Evolutionary conservation across 2,797 vertebrate species (phyloP).

Genomic region (Typhlichthys subterraneus): DNA sequence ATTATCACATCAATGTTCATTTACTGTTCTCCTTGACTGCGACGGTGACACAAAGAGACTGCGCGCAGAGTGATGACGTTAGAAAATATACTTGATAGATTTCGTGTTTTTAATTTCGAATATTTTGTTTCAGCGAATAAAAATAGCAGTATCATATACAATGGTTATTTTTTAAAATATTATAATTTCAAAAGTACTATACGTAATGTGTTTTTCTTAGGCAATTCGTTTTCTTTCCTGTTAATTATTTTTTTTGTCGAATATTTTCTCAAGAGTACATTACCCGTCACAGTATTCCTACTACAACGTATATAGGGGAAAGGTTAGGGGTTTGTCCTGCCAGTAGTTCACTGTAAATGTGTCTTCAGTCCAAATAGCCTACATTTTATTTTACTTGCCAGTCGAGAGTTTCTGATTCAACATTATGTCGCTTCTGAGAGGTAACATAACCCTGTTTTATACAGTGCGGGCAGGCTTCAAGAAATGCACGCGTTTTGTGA

Average conservation of each 20-base stretch:
- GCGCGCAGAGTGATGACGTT: constrained; percentile 53
- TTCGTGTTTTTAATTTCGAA: constrained; percentile 47
- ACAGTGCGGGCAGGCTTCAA: background rate
- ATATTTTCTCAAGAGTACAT: constrained; percentile 21
- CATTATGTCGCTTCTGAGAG: constrained; percentile 78
- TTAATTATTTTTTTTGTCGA: constrained; percentile 34
- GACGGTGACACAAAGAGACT: background rate
- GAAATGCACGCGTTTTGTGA: background rate
- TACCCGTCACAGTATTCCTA: constrained; percentile 8
- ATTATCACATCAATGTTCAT: background rate
- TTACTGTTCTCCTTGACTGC: constrained; percentile 12
- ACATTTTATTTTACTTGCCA: constrained; percentile 13
- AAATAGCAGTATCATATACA: background rate
- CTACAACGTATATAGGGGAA: constrained; percentile 52
- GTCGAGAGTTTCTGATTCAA: constrained; percentile 3
- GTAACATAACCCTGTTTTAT: constrained; percentile 47
- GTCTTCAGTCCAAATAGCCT: background rate
- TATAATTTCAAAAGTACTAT: too few relatives aligned
- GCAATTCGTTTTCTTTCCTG: fast-evolving
- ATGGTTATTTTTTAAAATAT: too few relatives aligned
- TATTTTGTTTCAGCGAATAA: background rate
- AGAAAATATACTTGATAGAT: background rate
- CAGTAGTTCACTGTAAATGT: background rate
- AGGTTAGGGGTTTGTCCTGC: constrained; percentile 47
- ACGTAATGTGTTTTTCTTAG: fast-evolving